Percentiles rank a stretch among this genome's conserved stretches.
Conservation (phyloP, 2,113 vertebrate species). For the Verasper variegatus region DNA sequence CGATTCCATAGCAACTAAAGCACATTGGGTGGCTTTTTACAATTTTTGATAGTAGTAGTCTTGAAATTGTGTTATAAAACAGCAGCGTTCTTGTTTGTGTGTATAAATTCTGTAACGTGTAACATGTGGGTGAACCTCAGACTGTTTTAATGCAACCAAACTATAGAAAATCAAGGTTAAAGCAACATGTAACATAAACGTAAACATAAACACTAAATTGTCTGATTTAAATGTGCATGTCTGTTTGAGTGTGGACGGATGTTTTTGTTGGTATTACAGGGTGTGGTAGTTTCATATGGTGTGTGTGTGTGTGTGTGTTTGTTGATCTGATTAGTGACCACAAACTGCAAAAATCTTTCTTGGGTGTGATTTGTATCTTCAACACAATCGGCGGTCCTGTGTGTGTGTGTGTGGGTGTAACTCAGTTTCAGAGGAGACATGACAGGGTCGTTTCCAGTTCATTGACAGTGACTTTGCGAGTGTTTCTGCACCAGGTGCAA, state of each 20-base stretch:
- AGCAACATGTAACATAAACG: no score
- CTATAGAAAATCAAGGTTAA: no score
- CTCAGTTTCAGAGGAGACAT: constrained; percentile 34
- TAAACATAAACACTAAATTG: no score
- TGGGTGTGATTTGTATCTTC: constrained; percentile 10
- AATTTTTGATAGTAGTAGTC: background rate
- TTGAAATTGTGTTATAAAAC: background rate
- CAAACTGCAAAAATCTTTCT: constrained; percentile 44
- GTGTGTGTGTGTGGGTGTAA: constrained; percentile 20
- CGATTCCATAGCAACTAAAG: no score
- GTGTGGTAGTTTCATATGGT: background rate
- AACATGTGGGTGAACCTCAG: no score
- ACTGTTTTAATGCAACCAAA: no score
- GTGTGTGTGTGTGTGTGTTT: background rate
- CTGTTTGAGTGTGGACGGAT: background rate
- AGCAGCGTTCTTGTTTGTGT: background rate
- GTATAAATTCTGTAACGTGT: no score
- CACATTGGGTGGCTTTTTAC: no score
- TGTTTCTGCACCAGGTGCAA: constrained; percentile 22
- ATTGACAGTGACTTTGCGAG: background rate
- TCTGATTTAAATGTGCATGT: no score
- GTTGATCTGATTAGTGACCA: constrained; percentile 25
- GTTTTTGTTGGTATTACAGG: constrained; percentile 18
- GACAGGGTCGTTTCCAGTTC: constrained; percentile 28
- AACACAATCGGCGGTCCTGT: background rate